Base-by-base conservation (phyloP, 2,888 invertebrate genomes). In the Ganaspis brasiliensis region DNA sequence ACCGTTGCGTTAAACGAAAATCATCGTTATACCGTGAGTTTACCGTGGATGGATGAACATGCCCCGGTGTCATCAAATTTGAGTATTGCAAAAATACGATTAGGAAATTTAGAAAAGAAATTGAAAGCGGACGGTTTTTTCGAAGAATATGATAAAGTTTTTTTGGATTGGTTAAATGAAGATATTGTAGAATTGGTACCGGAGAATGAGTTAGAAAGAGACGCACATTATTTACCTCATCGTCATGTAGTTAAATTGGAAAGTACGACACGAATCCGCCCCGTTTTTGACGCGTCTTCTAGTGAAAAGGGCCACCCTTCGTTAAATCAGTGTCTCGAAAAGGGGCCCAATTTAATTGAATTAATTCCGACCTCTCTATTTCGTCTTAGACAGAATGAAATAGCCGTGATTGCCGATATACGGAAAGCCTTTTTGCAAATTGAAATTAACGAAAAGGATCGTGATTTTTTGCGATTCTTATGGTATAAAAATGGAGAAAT, bases 41-140 rank as follows among this genome's bases (percentile, higher is more conserved):
- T 90, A 10, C 90, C 89, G 6, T 89, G 87, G 87, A 78, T 81
- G 19, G 85, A 87, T 12, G 84, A 84, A 52, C 88, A 88, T 74
- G 83, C 86, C 0, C 83, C 84, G 0, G 40, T 90, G 0, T 61
- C 81, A 5, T 72, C 73, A 21, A 88, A 89, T 77, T 82, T 75
- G 26, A 72, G 79, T 12, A 45, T 86, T 5, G 85, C 87, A 0
- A 55, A 78, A 16, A 85, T 79, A 37, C 78, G 87, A 73, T 75
- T 89, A 10, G 63, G 81, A 16, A 77, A 72, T 52, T 52, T 19
- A 19, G 81, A 72, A 70, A 82, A 78, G 19, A 86, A 79, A 78
- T 59, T 87, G 10, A 40, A 12, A 10, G 9, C 6, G 9, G 40
- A 40, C 1, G 40, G 40, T 40, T 40, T 8, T 40, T 40, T 40